phyloP scores from a whole-genome alignment of 2,113 vertebrate species.

The Heterochromis multidens region DNA sequence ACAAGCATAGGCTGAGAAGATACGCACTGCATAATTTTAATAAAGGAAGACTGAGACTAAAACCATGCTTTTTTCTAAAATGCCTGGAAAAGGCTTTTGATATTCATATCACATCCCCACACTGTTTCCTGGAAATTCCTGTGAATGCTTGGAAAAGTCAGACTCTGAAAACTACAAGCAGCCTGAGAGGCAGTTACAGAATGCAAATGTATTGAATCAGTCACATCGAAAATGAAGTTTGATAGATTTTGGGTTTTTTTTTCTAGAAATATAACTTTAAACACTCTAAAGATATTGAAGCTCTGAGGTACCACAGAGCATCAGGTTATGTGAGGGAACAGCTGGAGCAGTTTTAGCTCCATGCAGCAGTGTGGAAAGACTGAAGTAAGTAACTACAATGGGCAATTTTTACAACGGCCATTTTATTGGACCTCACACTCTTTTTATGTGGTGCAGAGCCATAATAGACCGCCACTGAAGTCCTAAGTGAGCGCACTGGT shows the following conservation, averaged over 20 bases:
- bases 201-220: background rate
- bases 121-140: background rate
- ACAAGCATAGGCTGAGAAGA: background rate
- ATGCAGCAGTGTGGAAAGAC: background rate
- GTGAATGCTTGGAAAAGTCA: background rate
- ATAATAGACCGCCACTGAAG: conserved; percentile 29
- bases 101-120: background rate
- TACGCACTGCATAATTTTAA: background rate
- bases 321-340: background rate
- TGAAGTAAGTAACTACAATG: conserved; percentile 19
- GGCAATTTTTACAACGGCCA: background rate
- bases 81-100: background rate
- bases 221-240: background rate
- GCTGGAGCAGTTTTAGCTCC: background rate
- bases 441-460: conserved; percentile 23
- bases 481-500: conserved; percentile 6
- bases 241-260: background rate
- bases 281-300: background rate
- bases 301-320: background rate
- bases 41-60: background rate
- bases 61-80: background rate
- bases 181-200: background rate
- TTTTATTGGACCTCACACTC: conserved; percentile 25
- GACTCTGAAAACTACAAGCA: background rate
- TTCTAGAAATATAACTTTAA: background rate